Evolutionary conservation across 2,113 vertebrate genomes (phyloP), one percentile per base, ranked within the genome.

Genomic region (Morphnarchus princeps): DNA sequence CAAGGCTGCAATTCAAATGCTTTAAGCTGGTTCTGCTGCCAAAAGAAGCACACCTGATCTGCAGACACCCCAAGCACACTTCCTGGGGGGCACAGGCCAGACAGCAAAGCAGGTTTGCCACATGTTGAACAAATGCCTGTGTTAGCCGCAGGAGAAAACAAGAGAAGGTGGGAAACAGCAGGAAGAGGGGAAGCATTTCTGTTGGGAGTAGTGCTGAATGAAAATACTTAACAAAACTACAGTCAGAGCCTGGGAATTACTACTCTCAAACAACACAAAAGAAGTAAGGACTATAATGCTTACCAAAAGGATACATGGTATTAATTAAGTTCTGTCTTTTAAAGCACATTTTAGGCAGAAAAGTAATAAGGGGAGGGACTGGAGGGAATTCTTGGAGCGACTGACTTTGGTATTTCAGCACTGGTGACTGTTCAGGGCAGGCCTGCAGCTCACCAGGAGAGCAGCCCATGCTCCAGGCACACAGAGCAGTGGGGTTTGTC

Each of bases 401-500:
- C 50, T 72, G 25, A 10, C 62, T 45, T 57, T 19, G 31, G n/a
- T n/a, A 4, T 50, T 14, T 14, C 49, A 69, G 67, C 52, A 28
- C 17, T 3, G 29, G 25, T 24, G 54, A 34, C 59, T 4, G 10
- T 3, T 29, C 8, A 36, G 20, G 22, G 31, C 54, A 49, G 49
- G 24, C 18, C 32, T 17, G 57, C 28, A 28, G 82, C 34, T n/a
- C 38, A 2, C 3, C 15, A 4, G 31, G 49, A 34, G 8, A 16
- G 21, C 45, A 32, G 59, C 50, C 82, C 17, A 6, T 5, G 61
- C 52, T 36, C 22, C 47, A 87, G 52, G 47, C 47, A 72, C 38
- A 38, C 49, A 5, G 24, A 18, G 59, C 1, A 1, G 9, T 5
- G 11, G 29, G 18, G 13, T 36, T 9, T 80, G 28, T 15, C 2